Percentiles rank a stretch among this genome's conserved stretches.
Conservation (phyloP, 2,797 vertebrate genomes). For the Pseudopleuronectes americanus region DNA sequence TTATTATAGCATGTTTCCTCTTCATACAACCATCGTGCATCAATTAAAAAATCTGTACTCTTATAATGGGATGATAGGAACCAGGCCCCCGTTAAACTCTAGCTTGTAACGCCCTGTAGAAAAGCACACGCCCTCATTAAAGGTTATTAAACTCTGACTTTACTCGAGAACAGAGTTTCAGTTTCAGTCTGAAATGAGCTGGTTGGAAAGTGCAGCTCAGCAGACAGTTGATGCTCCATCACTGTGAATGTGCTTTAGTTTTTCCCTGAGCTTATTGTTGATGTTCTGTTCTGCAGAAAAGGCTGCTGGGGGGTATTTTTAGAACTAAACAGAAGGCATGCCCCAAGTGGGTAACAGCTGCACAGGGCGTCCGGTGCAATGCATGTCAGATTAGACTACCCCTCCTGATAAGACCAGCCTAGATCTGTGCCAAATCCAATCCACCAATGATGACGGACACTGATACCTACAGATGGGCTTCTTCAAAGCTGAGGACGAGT, state of each 20-base stretch:
- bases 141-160: constrained; percentile 61
- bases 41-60: constrained; percentile 12
- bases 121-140: constrained; percentile 64
- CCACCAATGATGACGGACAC: constrained; percentile 70
- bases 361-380: constrained; percentile 67
- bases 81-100: constrained; percentile 34
- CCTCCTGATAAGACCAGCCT: constrained; percentile 71
- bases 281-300: constrained; percentile 46
- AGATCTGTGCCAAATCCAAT: constrained; percentile 72
- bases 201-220: constrained; percentile 43
- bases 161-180: constrained; percentile 40
- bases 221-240: constrained; percentile 21
- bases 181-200: constrained; percentile 47
- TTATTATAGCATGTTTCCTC: constrained; percentile 3
- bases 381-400: constrained; percentile 79
- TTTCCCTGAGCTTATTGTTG: constrained; percentile 47
- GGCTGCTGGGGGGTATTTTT: constrained; percentile 81
- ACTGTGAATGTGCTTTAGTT: constrained; percentile 53
- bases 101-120: constrained; percentile 54
- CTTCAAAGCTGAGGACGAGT: constrained; percentile 16
- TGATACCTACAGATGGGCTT: constrained; percentile 29
- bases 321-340: constrained; percentile 77
- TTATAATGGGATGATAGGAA: constrained; percentile 35
- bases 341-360: constrained; percentile 82
- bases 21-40: background rate